A percentile compares a stretch with the other conserved stretches of the same genome.
Evolutionary conservation across 2,888 invertebrate species (phyloP).

Genomic region (Lathronympha strigana): DNA sequence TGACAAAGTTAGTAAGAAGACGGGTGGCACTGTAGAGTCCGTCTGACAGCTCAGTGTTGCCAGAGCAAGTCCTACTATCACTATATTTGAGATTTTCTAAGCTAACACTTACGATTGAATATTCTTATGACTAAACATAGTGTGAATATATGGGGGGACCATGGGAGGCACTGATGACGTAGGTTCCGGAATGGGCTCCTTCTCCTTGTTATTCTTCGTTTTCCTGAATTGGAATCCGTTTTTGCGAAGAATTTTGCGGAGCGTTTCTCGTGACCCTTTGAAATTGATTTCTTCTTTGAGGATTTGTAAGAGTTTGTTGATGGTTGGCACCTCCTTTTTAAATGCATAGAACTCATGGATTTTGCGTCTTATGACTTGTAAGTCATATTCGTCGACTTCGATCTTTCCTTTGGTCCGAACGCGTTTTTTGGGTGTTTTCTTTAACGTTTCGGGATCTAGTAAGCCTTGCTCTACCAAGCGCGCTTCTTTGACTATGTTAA

Average conservation of each 20-base stretch:
- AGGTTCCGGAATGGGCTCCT: slow-evolving; percentile 64
- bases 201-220: slow-evolving; percentile 76
- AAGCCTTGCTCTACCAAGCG: slow-evolving; percentile 76
- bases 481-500: slow-evolving; percentile 78
- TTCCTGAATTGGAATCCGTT: slow-evolving; percentile 79
- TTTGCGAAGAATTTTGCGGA: slow-evolving; percentile 74
- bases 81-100: slow-evolving; percentile 12
- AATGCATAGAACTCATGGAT: slow-evolving; percentile 79
- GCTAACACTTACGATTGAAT: slow-evolving; percentile 61
- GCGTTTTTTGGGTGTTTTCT: slow-evolving; percentile 73
- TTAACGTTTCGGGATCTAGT: slow-evolving; percentile 74
- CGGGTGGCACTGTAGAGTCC: slow-evolving; percentile 25
- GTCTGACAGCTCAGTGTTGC: slow-evolving; percentile 40
- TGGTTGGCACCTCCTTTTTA: slow-evolving; percentile 79
- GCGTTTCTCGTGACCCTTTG: slow-evolving; percentile 75
- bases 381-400: slow-evolving; percentile 76
- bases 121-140: slow-evolving; percentile 77
- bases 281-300: slow-evolving; percentile 77
- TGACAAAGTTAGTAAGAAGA: slow-evolving; percentile 29
- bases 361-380: slow-evolving; percentile 75
- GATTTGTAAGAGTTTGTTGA: slow-evolving; percentile 75
- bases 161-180: slow-evolving; percentile 68
- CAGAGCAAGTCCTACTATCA: slow-evolving; percentile 25
- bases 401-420: slow-evolving; percentile 77
- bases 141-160: slow-evolving; percentile 75